Evolutionary conservation across 2,113 vertebrate species (phyloP).

Genomic region (Sphaerodactylus townsendi): DNA sequence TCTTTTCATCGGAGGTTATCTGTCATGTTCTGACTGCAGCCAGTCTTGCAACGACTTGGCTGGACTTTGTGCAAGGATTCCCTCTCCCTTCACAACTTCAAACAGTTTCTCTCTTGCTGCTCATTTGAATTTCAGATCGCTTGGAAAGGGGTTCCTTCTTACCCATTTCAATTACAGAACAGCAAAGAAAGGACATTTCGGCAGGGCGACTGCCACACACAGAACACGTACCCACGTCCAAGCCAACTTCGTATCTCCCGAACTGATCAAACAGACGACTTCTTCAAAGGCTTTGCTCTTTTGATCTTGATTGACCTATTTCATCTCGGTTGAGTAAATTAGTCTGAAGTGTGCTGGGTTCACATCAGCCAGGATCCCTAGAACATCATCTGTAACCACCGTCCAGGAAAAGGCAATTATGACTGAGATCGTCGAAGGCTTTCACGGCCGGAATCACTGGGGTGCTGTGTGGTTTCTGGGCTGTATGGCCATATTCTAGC

Average conservation of each 20-base stretch:
- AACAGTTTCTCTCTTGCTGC: neutral
- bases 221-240: neutral
- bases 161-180: neutral
- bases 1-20: neutral
- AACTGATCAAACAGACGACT: neutral
- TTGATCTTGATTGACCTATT: slow-evolving; percentile 2
- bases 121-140: slow-evolving; percentile 8
- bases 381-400: no score
- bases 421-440: no score
- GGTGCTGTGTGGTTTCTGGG: no score
- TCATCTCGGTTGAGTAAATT: slow-evolving; percentile 4
- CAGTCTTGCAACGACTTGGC: neutral
- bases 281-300: neutral
- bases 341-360: neutral
- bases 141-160: neutral
- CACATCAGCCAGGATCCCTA: neutral
- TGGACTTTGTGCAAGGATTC: fast-evolving
- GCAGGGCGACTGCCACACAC: neutral
- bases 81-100: neutral
- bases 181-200: slow-evolving; percentile 20
- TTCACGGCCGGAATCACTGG: no score
- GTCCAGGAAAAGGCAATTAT: no score
- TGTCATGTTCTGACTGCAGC: neutral
- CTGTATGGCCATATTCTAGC: no score
- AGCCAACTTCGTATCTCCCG: neutral